Evolutionary conservation across 2,888 invertebrate species (phyloP).

Genomic region (Luperina nickerlii): DNA sequence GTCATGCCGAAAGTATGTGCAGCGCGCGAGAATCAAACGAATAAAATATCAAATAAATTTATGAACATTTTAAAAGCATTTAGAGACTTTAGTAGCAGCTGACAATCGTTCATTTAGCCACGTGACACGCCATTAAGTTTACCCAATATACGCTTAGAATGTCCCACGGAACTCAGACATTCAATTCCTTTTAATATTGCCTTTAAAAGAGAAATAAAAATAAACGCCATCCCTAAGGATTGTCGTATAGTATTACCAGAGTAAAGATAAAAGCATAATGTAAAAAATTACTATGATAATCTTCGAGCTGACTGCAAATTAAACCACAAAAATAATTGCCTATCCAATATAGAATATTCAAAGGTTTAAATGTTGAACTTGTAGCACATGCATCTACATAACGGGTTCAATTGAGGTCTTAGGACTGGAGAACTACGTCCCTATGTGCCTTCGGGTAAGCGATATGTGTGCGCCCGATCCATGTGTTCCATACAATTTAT

Average conservation of each 20-base stretch:
- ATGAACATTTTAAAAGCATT: constrained; percentile 43
- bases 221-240: constrained; percentile 64
- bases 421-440: constrained; percentile 32
- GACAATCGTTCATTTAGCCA: constrained; percentile 57
- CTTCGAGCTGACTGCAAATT: constrained; percentile 78
- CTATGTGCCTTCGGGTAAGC: constrained; percentile 47
- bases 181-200: constrained; percentile 66
- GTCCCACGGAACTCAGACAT: constrained; percentile 57
- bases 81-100: constrained; percentile 49
- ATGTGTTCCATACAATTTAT: constrained; percentile 78
- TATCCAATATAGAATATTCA: constrained; percentile 77
- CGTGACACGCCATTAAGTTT: constrained; percentile 52
- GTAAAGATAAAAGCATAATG: constrained; percentile 64
- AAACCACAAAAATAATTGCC: constrained; percentile 87
- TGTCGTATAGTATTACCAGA: constrained; percentile 68
- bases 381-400: constrained; percentile 75
- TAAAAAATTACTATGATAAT: constrained; percentile 80
- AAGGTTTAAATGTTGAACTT: constrained; percentile 70
- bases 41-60: constrained; percentile 34
- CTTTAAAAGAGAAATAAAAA: constrained; percentile 73
- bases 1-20: constrained; percentile 38
- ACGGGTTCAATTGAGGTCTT: constrained; percentile 76
- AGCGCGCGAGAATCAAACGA: constrained; percentile 16
- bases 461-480: constrained; percentile 59
- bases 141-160: constrained; percentile 59